Conservation (phyloP, 2,888 invertebrate species). For the Brenthis daphne region DNA sequence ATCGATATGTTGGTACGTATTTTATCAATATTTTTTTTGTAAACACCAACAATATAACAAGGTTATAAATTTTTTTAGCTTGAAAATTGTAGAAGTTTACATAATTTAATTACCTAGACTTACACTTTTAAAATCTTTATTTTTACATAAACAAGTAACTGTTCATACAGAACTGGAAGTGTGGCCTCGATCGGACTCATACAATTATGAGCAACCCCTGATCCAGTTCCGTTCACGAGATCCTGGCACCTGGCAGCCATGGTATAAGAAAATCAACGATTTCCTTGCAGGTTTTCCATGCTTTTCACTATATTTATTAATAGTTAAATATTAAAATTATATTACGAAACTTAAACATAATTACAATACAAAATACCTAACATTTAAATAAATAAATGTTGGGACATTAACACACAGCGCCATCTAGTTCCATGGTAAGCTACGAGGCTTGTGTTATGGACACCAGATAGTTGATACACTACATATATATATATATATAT, state of each 20-base stretch:
- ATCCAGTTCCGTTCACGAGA: constrained; percentile 67
- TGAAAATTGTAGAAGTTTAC: too few species aligned
- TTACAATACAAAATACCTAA: too few species aligned
- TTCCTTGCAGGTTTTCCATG: constrained; percentile 62
- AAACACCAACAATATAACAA: too few species aligned
- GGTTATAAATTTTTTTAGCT: too few species aligned
- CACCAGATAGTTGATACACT: too few species aligned
- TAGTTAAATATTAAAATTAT: not conserved
- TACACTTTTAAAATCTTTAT: not conserved
- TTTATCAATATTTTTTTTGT: not conserved
- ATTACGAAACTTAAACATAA: too few species aligned
- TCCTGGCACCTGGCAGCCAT: constrained; percentile 73
- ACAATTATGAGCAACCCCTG: constrained; percentile 66
- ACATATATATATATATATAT: too few species aligned
- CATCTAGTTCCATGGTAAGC: too few species aligned
- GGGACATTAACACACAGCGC: too few species aligned
- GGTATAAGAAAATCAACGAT: constrained; percentile 68
- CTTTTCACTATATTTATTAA: not conserved
- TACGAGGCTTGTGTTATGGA: too few species aligned
- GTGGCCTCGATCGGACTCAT: constrained; percentile 71
- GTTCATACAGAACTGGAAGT: constrained; percentile 62
- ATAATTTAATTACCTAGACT: not conserved
- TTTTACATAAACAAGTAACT: constrained; percentile 6
- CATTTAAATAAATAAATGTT: too few species aligned
- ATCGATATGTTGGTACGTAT: constrained; percentile 69